A percentile compares a stretch with the other conserved stretches of the same genome.
Conservation (phyloP, 2,797 vertebrate species). For the Dallia pectoralis region DNA sequence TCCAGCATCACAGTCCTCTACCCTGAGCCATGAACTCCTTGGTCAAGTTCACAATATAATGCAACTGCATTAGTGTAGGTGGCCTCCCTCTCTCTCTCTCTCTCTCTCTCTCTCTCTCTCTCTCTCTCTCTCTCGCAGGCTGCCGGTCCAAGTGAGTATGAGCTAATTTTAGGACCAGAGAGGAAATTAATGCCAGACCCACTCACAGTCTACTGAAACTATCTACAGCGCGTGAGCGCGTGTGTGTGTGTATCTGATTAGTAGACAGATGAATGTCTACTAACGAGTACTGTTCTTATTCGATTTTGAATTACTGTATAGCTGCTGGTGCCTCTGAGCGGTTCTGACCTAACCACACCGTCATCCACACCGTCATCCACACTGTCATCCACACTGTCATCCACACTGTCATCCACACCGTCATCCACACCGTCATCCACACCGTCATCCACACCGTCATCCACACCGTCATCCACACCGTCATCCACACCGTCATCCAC, state of each 20-base stretch:
- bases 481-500: too few species aligned
- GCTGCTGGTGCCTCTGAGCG: not conserved
- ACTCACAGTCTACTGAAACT: too few species aligned
- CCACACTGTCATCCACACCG: too few species aligned
- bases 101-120: not conserved
- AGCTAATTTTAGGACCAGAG: not conserved
- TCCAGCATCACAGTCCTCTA: constrained; percentile 26
- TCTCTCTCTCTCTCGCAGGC: not conserved
- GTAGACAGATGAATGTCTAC: not conserved
- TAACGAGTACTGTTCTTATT: not conserved
- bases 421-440: too few species aligned
- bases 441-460: too few species aligned
- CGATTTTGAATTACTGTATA: not conserved
- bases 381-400: too few species aligned
- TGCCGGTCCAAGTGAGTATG: constrained; percentile 7
- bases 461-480: too few species aligned
- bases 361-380: too few species aligned
- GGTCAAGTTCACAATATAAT: not conserved
- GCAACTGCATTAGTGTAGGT: not conserved
- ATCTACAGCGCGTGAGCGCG: not conserved
- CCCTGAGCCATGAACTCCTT: constrained; percentile 13
- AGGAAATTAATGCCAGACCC: too few species aligned
- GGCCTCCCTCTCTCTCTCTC: not conserved
- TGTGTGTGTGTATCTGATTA: too few species aligned
- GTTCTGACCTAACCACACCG: too few species aligned